Conservation (phyloP, 2,888 invertebrate species). For the Eilema caniola region DNA sequence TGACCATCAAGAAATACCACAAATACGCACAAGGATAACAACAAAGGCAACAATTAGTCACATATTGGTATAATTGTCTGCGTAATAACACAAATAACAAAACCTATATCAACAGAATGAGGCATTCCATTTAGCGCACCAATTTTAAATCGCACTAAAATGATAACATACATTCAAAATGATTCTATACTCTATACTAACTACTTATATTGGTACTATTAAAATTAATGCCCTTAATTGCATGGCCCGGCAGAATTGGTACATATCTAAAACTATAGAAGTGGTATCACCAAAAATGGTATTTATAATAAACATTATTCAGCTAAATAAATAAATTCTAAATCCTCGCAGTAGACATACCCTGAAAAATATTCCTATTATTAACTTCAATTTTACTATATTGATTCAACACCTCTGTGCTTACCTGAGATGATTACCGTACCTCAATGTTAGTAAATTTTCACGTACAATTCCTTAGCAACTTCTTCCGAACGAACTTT, state of each 20-base stretch:
- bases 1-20: neutral
- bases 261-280: neutral
- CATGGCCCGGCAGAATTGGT: no score
- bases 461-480: neutral
- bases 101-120: neutral
- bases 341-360: no score
- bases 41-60: neutral
- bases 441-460: neutral
- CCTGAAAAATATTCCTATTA: no score
- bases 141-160: no score
- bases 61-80: neutral
- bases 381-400: neutral
- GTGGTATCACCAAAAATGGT: neutral
- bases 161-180: no score
- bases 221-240: no score
- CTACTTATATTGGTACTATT: no score
- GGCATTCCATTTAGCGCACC: no score
- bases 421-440: neutral
- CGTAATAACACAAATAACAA: neutral
- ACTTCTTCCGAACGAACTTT: neutral
- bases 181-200: no score
- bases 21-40: neutral
- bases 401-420: neutral
- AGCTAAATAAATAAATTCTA: neutral
- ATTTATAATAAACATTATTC: neutral